A percentile compares a stretch with the other conserved stretches of the same genome.
phyloP scores from a whole-genome alignment of 2,113 vertebrate genomes.

The Carassius carassius region DNA sequence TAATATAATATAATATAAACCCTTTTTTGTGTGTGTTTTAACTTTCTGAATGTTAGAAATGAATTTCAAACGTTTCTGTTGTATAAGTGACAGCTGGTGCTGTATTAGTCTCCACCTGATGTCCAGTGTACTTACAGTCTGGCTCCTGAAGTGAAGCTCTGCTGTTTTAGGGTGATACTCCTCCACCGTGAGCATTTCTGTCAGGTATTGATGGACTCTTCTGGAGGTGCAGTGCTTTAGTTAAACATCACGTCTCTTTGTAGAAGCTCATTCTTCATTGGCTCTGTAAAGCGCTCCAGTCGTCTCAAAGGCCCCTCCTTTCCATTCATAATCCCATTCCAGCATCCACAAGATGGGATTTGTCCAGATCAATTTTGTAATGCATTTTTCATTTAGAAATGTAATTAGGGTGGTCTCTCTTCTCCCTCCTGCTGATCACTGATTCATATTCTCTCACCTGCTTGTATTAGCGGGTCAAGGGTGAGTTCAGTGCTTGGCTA shows the following conservation, averaged over 20 bases:
- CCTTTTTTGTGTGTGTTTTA: no score
- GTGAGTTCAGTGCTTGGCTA: constrained; percentile 65
- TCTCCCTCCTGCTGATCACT: constrained; percentile 58
- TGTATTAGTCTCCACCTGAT: neutral
- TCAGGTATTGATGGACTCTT: constrained; percentile 3
- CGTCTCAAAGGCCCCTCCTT: neutral
- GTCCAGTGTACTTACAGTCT: neutral
- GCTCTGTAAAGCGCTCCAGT: neutral
- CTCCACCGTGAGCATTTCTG: neutral
- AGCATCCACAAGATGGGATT: constrained; percentile 69
- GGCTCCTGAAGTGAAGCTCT: neutral
- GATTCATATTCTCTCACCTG: constrained; percentile 66
- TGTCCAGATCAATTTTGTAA: constrained; percentile 70
- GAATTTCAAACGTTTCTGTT: neutral
- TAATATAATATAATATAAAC: no score
- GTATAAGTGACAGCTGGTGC: no score
- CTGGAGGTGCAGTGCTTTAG: neutral
- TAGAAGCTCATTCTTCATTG: neutral
- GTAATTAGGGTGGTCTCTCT: constrained; percentile 66
- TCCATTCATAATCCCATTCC: constrained; percentile 58
- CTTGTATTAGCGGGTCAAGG: constrained; percentile 72
- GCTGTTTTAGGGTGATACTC: neutral
- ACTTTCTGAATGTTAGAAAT: neutral
- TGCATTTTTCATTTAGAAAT: constrained; percentile 72
- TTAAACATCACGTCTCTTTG: constrained; percentile 5